Conservation (phyloP, 2,797 vertebrate species). For the Cirrhinus molitorella region DNA sequence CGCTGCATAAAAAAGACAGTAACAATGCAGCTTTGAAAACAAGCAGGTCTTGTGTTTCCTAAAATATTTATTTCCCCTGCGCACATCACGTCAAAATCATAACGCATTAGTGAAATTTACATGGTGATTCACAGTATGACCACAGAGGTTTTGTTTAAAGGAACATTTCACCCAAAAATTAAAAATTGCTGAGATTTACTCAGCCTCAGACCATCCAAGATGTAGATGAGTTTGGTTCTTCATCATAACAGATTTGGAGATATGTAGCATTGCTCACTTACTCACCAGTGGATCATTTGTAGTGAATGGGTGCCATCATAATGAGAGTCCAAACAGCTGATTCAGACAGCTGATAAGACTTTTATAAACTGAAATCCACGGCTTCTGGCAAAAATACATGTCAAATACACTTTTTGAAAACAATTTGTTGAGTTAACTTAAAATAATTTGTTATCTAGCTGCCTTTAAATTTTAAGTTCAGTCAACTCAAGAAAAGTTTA, state of each 20-base stretch:
- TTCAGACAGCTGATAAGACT: not conserved
- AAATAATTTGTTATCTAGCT: no score
- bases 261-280: not conserved
- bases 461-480: no score
- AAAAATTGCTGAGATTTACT: not conserved
- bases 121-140: not conserved
- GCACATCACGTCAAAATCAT: conserved; percentile 4
- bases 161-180: not conserved
- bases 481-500: no score
- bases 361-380: no score
- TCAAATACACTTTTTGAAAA: no score
- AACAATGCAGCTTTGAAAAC: conserved; percentile 28
- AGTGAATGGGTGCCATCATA: not conserved
- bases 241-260: not conserved
- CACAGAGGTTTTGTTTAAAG: not conserved
- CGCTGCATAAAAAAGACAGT: conserved; percentile 17
- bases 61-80: conserved; percentile 27
- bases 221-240: not conserved
- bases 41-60: conserved; percentile 6
- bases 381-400: no score
- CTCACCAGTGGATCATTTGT: not conserved
- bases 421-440: no score
- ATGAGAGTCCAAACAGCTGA: not conserved
- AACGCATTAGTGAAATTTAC: not conserved
- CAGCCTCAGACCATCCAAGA: not conserved